Evolutionary conservation across 2,113 vertebrate genomes (phyloP).

Genomic region (Labrus mixtus): DNA sequence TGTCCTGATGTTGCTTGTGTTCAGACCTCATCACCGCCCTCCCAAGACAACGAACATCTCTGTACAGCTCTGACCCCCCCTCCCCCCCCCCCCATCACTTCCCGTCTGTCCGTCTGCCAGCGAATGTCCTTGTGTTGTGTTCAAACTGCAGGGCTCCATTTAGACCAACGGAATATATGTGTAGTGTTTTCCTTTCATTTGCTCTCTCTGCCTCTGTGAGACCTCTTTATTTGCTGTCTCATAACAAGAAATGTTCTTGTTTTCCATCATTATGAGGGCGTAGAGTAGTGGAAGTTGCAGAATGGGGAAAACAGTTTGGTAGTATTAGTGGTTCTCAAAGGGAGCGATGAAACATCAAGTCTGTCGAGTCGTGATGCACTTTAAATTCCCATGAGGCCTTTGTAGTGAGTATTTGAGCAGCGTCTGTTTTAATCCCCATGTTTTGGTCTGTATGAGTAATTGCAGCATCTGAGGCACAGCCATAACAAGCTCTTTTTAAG

Average conservation of each 20-base stretch:
- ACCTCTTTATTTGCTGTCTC: conserved; percentile 74
- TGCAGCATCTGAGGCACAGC: conserved; percentile 5
- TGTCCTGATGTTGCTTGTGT: background rate
- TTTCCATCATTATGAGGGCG: conserved; percentile 65
- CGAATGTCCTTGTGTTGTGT: conserved; percentile 55
- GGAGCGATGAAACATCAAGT: conserved; percentile 17
- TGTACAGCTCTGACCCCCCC: conserved; percentile 67
- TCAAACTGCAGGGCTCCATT: conserved; percentile 71
- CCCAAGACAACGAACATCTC: conserved; percentile 78
- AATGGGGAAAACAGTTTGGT: conserved; percentile 46
- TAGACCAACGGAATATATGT: conserved; percentile 81
- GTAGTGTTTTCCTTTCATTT: conserved; percentile 76
- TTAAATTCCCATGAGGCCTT: conserved; percentile 1
- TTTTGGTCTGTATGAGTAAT: conserved; percentile 19
- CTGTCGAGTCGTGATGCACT: background rate
- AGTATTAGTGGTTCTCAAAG: conserved; percentile 21
- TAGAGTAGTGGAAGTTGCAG: conserved; percentile 27
- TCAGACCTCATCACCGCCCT: conserved; percentile 52
- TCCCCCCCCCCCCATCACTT: conserved; percentile 30
- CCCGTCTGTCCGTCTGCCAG: conserved; percentile 52
- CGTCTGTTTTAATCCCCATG: conserved; percentile 12
- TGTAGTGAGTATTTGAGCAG: conserved; percentile 13
- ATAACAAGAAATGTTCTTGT: conserved; percentile 60
- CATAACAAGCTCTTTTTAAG: conserved; percentile 21
- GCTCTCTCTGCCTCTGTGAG: conserved; percentile 64